Base-by-base conservation (phyloP, 2,797 vertebrate species). In the Notamacropus eugenii region DNA sequence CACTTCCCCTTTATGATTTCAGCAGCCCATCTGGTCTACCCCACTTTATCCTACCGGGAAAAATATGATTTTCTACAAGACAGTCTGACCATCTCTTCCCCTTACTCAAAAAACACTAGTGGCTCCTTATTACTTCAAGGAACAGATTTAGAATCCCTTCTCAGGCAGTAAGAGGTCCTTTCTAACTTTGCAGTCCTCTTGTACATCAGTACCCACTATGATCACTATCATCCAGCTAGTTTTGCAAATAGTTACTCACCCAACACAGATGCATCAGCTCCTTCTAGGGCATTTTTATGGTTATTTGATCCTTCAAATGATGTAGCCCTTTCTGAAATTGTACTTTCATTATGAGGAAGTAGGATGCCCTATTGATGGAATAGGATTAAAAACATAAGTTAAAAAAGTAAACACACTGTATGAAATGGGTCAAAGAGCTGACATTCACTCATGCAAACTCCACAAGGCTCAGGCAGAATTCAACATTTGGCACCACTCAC, bases 231-330 rank as follows among this genome's bases (percentile, higher is more conserved):
- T 19, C 34, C 34, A 67, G 34, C 4, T 34, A 67, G 10, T 74
- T 99, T 93, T 96, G 54, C 27, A 94, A 55, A 94, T n/a, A 58
- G 54, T 22, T 74, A 99, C 99, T 99, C 97, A 99, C 99, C 99
- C 95, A 93, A 91, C 82, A 95, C 74, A 97, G 98, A 98, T 56
- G 98, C 93, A 98, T 98, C 97, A 95, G 90, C 98, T 98, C 97
- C 99, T 98, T 94, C 98, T 98, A 97, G 98, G 95, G 82, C 97
- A 50, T 98, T 98, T 93, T 98, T 98, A 55, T 95, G 98, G 95
- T 98, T 99, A 97, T 99, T 98, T 0, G 98, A 98, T 97, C 99
- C 99, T 92, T 99, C 98, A 98, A 99, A 14, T 13, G 97, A 95
- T 4, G 98, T 95, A 97, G 99, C 97, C 97, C 98, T 99, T 97